Conservation (phyloP, 2,113 vertebrate species). For the Calypte anna region DNA sequence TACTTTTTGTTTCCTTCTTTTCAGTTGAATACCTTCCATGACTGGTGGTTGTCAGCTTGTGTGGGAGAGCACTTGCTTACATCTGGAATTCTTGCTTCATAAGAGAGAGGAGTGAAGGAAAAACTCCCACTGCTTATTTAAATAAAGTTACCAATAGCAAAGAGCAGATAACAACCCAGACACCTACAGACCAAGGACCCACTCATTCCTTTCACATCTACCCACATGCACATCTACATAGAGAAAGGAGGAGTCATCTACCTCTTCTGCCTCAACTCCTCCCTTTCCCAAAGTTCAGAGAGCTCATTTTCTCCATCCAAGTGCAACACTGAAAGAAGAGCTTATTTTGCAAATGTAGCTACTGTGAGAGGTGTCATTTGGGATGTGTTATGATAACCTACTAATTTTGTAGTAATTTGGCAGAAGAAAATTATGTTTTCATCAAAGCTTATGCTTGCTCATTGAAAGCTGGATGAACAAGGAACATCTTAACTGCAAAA, state of each 20-base stretch:
- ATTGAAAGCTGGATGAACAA: neutral
- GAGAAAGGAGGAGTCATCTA: neutral
- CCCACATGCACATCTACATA: neutral
- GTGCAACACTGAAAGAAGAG: neutral
- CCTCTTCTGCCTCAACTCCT: neutral
- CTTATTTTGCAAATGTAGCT: neutral
- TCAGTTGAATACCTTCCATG: neutral
- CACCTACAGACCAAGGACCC: neutral
- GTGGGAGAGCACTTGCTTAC: constrained; percentile 34
- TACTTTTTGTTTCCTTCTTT: neutral
- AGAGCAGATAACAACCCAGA: constrained; percentile 2
- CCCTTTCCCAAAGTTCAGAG: neutral
- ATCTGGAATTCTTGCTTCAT: constrained; percentile 31
- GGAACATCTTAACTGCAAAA: neutral
- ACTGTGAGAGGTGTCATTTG: neutral
- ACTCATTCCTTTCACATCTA: neutral
- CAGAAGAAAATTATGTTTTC: neutral
- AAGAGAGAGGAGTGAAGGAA: constrained; percentile 35
- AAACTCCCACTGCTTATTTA: constrained; percentile 44
- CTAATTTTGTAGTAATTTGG: neutral
- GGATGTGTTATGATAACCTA: neutral
- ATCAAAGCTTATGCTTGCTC: neutral
- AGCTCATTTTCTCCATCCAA: neutral
- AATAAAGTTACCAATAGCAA: neutral
- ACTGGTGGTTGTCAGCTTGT: neutral